Base-by-base conservation (phyloP, 2,113 vertebrate genomes). In the Caracal caracal region DNA sequence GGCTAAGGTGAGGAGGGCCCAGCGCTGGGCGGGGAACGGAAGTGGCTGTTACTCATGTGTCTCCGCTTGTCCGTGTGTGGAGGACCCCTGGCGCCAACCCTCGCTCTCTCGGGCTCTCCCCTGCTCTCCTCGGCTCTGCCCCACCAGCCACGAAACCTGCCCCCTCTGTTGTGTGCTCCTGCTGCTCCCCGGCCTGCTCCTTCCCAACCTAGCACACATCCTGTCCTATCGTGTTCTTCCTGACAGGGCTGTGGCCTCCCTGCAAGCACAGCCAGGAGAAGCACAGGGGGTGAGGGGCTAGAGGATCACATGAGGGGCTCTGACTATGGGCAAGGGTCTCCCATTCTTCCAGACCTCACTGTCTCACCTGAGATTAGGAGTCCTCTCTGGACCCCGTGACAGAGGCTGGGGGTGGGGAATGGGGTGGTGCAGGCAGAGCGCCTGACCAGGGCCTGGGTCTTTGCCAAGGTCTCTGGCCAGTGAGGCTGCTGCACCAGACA, bases 11-110 rank as follows among this genome's bases (percentile, higher is more conserved):
- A 26, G 1, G 10, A 24, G 40, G 24, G 51, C 2, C 35, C 26
- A 37, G 71, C 6, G 6, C 24, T 0, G 0, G 85, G 1, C 13
- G 7, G 43, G 0, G 10, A 33, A 30, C 0, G 17, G 49, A 28
- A 53, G 80, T 10, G 28, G 63, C 20, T 2, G 1, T 7, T 53
- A 9, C 0, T 9, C 26, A 1, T 0, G 24, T 26, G 51, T 76
- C 90, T 33, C n/a, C 1, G 0, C 37, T 63, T 43, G 53, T 43
- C 33, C 4, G 35, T 19, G 33, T 12, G 4, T 2, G 24, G 1
- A 3, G 40, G 49, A 10, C 33, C 56, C 85, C 37, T n/a, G 0
- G 7, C 24, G 33, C 43, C 20, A 43, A 16, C 53, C 35, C 43
- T 51, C 26, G 40, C 24, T 22, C 56, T 75, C 43, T 16, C 24